Conservation (phyloP, 2,113 vertebrate species). For the Corythaeola cristata region DNA sequence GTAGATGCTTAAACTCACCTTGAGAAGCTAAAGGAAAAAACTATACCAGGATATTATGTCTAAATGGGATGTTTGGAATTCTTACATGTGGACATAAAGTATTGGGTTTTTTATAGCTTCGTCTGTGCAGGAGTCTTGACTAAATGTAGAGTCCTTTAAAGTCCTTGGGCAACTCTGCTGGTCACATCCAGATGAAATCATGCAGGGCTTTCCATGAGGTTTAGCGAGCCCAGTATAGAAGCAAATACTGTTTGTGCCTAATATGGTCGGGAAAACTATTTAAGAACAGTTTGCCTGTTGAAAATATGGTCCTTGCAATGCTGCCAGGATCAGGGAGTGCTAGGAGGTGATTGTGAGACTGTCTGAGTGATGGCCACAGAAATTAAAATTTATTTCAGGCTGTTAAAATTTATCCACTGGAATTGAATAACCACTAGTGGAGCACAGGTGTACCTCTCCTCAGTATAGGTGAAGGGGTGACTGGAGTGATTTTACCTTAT, state of each 20-base stretch:
- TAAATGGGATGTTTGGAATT: too few species aligned
- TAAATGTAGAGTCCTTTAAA: not conserved
- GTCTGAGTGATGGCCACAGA: not conserved
- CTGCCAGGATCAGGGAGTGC: not conserved
- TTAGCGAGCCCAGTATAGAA: not conserved
- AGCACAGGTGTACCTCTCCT: not conserved
- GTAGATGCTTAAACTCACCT: too few species aligned
- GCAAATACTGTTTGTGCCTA: not conserved
- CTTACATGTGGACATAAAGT: too few species aligned
- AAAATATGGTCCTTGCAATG: not conserved
- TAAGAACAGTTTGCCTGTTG: not conserved
- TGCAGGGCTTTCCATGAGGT: not conserved
- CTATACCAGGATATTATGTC: too few species aligned
- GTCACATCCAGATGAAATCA: not conserved
- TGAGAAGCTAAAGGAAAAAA: too few species aligned
- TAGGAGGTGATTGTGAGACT: not conserved
- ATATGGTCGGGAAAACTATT: not conserved
- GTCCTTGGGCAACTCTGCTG: not conserved
- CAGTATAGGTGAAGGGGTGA: too few species aligned
- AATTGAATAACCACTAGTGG: not conserved
- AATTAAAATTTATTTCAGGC: not conserved
- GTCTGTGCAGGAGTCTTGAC: too few species aligned
- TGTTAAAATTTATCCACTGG: not conserved
- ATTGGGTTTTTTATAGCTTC: too few species aligned
- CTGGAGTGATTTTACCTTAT: not conserved